A percentile compares a stretch with the other conserved stretches of the same genome.
phyloP scores from a whole-genome alignment of 2,888 invertebrate species.

The Parnassius glacialis region DNA sequence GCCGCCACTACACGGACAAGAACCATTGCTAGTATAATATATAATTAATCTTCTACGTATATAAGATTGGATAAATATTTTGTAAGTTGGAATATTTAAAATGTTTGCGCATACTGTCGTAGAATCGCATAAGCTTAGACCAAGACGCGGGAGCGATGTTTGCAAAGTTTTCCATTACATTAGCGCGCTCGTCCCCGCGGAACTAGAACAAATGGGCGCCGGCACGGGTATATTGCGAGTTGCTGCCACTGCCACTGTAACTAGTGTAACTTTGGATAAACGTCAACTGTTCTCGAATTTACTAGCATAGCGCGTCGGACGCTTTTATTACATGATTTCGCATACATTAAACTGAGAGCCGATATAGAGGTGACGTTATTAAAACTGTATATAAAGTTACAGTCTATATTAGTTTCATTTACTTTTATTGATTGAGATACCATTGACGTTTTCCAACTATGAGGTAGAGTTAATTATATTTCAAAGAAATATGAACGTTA shows the following conservation, averaged over 20 bases:
- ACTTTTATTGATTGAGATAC: no score
- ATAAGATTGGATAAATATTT: no score
- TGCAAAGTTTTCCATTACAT: conserved; percentile 72
- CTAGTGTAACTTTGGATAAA: conserved; percentile 79
- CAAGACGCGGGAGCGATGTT: conserved; percentile 49
- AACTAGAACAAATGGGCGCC: conserved; percentile 72
- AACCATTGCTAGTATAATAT: no score
- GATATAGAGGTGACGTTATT: conserved; percentile 42
- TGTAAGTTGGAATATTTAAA: conserved; percentile 31
- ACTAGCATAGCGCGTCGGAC: conserved; percentile 56
- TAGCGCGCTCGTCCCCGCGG: conserved; percentile 48
- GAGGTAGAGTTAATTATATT: no score
- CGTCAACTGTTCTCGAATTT: conserved; percentile 75
- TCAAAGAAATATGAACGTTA: no score
- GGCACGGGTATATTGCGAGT: conserved; percentile 63
- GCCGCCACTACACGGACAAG: no score
- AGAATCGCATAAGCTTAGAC: background rate
- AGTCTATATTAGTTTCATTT: no score
- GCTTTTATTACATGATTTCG: conserved; percentile 74
- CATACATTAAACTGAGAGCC: conserved; percentile 63
- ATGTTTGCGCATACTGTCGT: conserved; percentile 2
- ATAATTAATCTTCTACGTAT: no score
- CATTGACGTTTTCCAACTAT: no score
- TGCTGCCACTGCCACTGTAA: conserved; percentile 65
- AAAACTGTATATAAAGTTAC: no score